These are phyloP conservation scores for Anguilla pacifica DNA, from an alignment of 2,797 vertebrate genomes.

Conservation along the genomic window DNA sequence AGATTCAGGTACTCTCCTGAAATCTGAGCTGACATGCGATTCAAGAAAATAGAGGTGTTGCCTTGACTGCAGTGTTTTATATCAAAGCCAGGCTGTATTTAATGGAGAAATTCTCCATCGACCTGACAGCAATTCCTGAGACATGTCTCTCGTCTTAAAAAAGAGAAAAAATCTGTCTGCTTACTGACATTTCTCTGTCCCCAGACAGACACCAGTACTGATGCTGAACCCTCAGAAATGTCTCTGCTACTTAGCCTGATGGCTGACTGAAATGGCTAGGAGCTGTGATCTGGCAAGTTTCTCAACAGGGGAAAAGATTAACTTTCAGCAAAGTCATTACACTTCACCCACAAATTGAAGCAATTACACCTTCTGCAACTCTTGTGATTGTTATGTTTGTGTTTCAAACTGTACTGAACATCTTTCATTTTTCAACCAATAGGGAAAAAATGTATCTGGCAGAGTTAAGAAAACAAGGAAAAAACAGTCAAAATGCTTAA, in stretches of 20 bases:
- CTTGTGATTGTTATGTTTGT: background rate
- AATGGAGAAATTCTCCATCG: background rate
- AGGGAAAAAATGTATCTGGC: background rate
- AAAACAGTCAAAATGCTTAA: background rate
- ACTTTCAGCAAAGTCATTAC: conserved; percentile 1
- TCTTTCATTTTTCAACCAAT: background rate
- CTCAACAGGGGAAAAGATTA: background rate
- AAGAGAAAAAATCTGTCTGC: background rate
- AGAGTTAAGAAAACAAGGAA: background rate
- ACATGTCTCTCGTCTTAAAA: background rate
- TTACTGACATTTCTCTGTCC: conserved; percentile 16
- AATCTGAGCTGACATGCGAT: background rate
- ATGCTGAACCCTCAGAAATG: background rate
- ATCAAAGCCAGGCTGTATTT: conserved; percentile 4
- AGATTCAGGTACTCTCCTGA: conserved; percentile 10
- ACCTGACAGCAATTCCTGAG: conserved; percentile 20
- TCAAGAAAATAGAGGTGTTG: background rate
- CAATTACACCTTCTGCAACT: background rate
- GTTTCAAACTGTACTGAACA: background rate
- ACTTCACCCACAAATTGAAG: background rate
- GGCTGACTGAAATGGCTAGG: conserved; percentile 2
- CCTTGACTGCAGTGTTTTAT: conserved; percentile 9
- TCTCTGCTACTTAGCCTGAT: background rate
- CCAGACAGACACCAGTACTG: conserved; percentile 9
- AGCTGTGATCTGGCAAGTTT: background rate